Percentiles rank a stretch among this genome's conserved stretches.
Conservation (phyloP, 2,113 vertebrate species). For the Megaleporinus macrocephalus region DNA sequence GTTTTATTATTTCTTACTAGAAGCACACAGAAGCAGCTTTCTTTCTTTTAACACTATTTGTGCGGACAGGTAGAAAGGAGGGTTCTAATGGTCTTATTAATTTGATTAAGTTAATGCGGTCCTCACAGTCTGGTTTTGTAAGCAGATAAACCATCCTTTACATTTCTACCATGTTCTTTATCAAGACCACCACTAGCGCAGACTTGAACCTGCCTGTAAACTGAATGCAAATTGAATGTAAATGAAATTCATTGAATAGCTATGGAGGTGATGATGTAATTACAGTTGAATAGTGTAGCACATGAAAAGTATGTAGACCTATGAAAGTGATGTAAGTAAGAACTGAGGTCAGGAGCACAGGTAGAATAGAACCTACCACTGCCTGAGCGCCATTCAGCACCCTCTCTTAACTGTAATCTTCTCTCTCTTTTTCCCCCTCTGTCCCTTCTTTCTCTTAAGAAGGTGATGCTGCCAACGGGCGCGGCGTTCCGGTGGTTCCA, state of each 20-base stretch:
- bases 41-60: neutral
- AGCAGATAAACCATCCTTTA: too few relatives aligned
- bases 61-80: too few relatives aligned
- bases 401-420: slow-evolving; percentile 23
- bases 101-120: too few relatives aligned
- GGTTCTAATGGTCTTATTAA: too few relatives aligned
- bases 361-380: neutral
- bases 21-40: neutral
- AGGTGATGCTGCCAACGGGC: slow-evolving; percentile 99
- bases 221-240: neutral
- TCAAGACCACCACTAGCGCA: too few relatives aligned
- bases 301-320: neutral
- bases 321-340: neutral
- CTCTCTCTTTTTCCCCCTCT: neutral
- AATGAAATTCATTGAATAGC: neutral
- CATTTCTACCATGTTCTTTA: too few relatives aligned
- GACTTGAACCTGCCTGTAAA: neutral
- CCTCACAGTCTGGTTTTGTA: too few relatives aligned
- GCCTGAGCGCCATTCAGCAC: neutral
- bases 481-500: slow-evolving; percentile 99
- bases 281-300: neutral
- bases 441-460: slow-evolving; percentile 82
- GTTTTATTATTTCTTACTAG: neutral
- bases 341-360: neutral
- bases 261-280: neutral